A percentile compares a stretch with the other conserved stretches of the same genome.
Conservation (phyloP, 2,113 vertebrate species). For the Polypterus bichir region DNA sequence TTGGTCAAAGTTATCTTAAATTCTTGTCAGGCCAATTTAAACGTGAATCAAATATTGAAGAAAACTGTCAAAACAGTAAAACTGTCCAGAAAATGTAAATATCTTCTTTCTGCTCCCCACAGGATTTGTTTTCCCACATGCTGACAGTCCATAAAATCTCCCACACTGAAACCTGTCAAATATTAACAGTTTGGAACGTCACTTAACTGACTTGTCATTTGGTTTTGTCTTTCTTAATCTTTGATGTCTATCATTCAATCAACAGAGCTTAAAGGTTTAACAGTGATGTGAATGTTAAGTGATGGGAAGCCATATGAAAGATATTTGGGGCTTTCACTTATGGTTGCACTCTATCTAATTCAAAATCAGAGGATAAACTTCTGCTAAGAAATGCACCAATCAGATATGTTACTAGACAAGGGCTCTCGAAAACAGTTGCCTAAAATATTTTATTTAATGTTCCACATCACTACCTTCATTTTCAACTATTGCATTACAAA, state of each 20-base stretch:
- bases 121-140: conserved; percentile 69
- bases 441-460: conserved; percentile 18
- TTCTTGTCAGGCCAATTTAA: conserved; percentile 65
- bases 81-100: conserved; percentile 76
- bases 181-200: conserved; percentile 49
- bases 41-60: conserved; percentile 58
- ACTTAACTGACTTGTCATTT: conserved; percentile 44
- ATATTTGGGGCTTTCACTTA: conserved; percentile 15
- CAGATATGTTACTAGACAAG: conserved; percentile 6
- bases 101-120: conserved; percentile 56
- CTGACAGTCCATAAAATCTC: conserved; percentile 71
- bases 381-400: conserved; percentile 11
- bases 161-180: conserved; percentile 84
- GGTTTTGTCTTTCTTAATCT: conserved; percentile 44
- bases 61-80: conserved; percentile 80
- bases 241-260: conserved; percentile 43
- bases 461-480: conserved; percentile 7
- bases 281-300: conserved; percentile 29
- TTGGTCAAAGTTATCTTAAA: conserved; percentile 58
- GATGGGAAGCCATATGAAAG: conserved; percentile 18
- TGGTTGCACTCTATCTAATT: conserved; percentile 6
- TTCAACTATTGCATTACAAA: conserved; percentile 5
- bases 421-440: conserved; percentile 13
- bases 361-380: conserved; percentile 17
- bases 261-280: conserved; percentile 22